Conservation (phyloP, 2,797 vertebrate genomes). For the Halcyon leucocephala region DNA sequence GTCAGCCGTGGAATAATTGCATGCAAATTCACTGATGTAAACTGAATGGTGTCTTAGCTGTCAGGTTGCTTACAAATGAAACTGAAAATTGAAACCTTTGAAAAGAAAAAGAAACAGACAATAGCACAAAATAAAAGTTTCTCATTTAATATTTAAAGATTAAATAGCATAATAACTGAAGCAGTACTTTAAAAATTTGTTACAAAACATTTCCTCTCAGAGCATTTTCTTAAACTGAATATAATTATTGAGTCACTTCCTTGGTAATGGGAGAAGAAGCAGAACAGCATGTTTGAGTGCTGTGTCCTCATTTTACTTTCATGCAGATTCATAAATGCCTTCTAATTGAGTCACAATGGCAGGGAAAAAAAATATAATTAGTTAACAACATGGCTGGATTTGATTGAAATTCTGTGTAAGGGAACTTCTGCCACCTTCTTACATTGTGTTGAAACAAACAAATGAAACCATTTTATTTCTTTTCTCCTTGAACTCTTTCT, state of each 20-base stretch:
- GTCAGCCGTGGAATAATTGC: background rate
- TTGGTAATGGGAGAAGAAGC: constrained; percentile 26
- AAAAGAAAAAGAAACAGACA: constrained; percentile 55
- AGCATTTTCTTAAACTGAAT: constrained; percentile 13
- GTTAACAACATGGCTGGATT: background rate
- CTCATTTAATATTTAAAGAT: constrained; percentile 2
- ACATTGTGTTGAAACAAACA: background rate
- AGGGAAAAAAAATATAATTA: constrained; percentile 31
- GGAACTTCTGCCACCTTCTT: background rate
- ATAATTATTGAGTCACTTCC: constrained; percentile 43
- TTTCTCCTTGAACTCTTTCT: constrained; percentile 38
- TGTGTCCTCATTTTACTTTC: constrained; percentile 31
- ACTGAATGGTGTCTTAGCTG: background rate
- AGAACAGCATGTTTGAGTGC: background rate
- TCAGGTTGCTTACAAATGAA: constrained; percentile 1
- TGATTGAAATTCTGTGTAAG: background rate
- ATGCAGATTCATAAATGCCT: constrained; percentile 42
- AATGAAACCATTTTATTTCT: background rate
- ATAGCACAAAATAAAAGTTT: constrained; percentile 1
- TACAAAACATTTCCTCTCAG: constrained; percentile 31
- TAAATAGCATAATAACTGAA: background rate
- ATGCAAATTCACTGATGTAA: background rate
- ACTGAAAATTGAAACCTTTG: constrained; percentile 23
- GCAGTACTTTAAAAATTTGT: background rate
- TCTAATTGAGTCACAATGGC: constrained; percentile 38